Evolutionary conservation across 2,888 invertebrate species (phyloP).

Genomic region (Ormyrus thymus): DNA sequence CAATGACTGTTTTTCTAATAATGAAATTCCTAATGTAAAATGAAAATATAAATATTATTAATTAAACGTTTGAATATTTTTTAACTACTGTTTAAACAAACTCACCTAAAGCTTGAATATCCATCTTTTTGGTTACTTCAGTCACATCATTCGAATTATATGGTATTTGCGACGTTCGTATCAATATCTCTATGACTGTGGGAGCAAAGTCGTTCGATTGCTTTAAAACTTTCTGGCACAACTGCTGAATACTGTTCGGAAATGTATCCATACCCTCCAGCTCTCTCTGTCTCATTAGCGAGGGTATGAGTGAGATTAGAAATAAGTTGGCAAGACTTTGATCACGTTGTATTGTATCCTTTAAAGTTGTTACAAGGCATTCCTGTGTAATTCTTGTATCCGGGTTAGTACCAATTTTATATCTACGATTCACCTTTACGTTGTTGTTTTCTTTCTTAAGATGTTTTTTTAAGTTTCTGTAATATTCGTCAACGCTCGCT

Average conservation of each 20-base stretch:
- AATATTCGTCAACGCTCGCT: neutral
- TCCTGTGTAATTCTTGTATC: conserved; percentile 32
- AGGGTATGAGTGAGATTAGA: too few species aligned
- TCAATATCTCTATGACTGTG: conserved; percentile 25
- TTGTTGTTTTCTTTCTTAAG: neutral
- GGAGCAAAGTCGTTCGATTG: conserved; percentile 33
- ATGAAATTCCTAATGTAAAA: conserved; percentile 72
- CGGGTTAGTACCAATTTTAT: conserved; percentile 21
- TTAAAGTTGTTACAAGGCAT: conserved; percentile 3
- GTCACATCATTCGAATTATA: conserved; percentile 74
- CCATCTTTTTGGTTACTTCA: conserved; percentile 74
- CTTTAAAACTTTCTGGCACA: neutral
- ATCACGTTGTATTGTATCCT: neutral
- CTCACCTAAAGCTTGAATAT: conserved; percentile 72
- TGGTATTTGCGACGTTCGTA: conserved; percentile 31
- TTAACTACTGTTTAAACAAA: neutral
- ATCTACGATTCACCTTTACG: conserved; percentile 29
- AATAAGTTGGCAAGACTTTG: too few species aligned
- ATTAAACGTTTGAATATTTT: neutral
- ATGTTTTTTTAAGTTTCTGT: conserved; percentile 1
- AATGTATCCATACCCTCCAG: too few species aligned
- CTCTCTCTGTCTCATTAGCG: too few species aligned
- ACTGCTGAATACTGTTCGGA: too few species aligned
- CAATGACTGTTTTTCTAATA: conserved; percentile 77
- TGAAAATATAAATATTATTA: neutral